Base-by-base conservation (phyloP, 2,888 invertebrate species). In the Sphaeridia pumilis region DNA sequence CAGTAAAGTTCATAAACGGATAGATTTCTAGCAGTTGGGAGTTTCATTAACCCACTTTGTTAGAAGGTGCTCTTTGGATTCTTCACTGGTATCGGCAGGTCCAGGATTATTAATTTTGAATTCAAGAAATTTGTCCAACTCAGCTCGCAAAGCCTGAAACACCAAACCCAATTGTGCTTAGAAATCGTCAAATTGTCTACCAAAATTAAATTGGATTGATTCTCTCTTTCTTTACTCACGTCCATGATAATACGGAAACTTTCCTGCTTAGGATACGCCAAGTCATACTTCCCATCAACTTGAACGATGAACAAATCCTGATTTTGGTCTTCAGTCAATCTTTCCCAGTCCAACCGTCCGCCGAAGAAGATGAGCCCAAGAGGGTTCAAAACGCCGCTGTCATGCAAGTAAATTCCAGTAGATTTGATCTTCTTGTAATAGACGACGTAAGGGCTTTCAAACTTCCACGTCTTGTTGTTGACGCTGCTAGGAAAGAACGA, bases 311-410 rank as follows among this genome's bases (percentile, higher is more conserved):
- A 17, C 4, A 5, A 7, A 12, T 61, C 70, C 70, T 1, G 72
- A 68, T 56, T 83, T 83, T 79, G n/a, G 90, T 90, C 61, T 84
- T 83, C 0, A 84, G 87, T 69, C n/a, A n/a, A n/a, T n/a, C n/a
- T n/a, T 70, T 60, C 0, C 85, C 80, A 14, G 14, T 17, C 17
- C 38, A 38, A 38, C 10, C 20, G 7, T 38, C 38, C 84, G 0
- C 88, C 88, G 69, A 93, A 90, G 69, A 94, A 87, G 35, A 93
- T 72, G 55, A 94, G 70, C 0, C 90, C 82, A 67, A 87, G 75
- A 0, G 87, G 83, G 62, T 83, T 81, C 1, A 93, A 81, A 69
- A 84, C 76, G 0, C 88, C 86, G 0, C 83, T 81, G 68, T 93
- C 93, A 58, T 85, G 79, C 0, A 94, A 69, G 68, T 75, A 82